Base-by-base conservation (phyloP, 1,140 invertebrate species). In the Muscidifurax raptorellus region DNA sequence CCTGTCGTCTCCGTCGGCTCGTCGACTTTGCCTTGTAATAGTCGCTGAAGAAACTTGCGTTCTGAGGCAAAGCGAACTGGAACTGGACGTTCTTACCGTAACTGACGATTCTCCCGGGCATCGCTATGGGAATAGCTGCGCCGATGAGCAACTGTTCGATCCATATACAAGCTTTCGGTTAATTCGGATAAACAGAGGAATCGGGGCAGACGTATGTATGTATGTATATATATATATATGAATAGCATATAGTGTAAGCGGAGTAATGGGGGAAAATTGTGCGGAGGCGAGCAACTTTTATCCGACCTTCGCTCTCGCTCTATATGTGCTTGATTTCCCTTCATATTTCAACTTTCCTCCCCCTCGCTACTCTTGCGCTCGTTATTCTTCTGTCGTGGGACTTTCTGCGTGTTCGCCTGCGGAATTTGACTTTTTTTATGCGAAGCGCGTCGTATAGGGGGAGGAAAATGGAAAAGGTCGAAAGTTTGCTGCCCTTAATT, bases 71-170 rank as follows among this genome's bases (percentile, higher is more conserved):
- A 10, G 86, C 64, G 82, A 92, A 94, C 87, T 94, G 93, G 82
- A 93, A 93, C 88, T 94, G 93, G 67, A 94, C 84, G 87, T 94
- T 93, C 69, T 92, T 90, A 0, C 89, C 91, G 83, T 92, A 93
- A 30, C 89, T 87, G 36, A 94, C 44, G 79, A 87, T 88, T 80
- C 89, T 89, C n/a, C 89, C 90, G 0, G 90, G 88, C 28, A 93
- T 80, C 15, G 91, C 87, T 28, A 94, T 90, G 6, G 93, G 93
- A 12, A 93, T 86, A 3, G 91, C 87, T 30, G 92, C 88, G 72
- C 93, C 93, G 18, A 91, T 78, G 44, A 93, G 86, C 44, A 94
- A 86, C 93, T 85, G 77, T 32, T 59, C 40, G 30, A 52, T 36
- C 30, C 2, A 12, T 71, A 40, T 40, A 40, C 9, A 47, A 12